Evolutionary conservation across 53 echinoderm and acorn worm genomes (phyloP), one percentile per base, ranked within the genome.

Genomic region (Glandiceps talaboti): DNA sequence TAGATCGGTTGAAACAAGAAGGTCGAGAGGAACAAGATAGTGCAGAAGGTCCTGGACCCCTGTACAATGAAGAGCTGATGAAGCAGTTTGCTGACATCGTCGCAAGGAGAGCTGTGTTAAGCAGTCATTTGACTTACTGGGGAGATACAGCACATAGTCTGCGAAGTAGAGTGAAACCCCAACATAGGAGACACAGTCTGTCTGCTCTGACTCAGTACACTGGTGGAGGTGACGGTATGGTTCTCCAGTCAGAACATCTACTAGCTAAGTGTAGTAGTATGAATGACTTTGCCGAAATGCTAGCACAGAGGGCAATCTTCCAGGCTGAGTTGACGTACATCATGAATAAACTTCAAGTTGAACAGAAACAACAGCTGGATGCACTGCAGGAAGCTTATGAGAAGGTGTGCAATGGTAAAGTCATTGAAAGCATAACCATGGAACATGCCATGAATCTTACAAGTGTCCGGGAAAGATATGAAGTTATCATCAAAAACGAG

Each of bases 361-460:
- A 78, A 32, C 79, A 78, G 31, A 32, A 78, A 27, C 27, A 78
- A 32, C 31, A 26, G 79, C 79, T 32, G 32, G 6, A 32, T 25
- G 79, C 31, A 14, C 32, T 85, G 27, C 81, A 74, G 27, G 76
- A 72, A 74, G 87, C 87, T 29, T 45, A 45, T 45, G 64, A 45
- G 64, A 45, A 45, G 64, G 20, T 45, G 6, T 12, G 64, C 64
- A 45, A 45, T 45, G 64, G 64, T 20, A 45, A 45, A 20, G 82
- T 84, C 28, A 81, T 92, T 29, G 92, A 89, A 73, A 85, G 83
- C 33, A 83, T 90, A 33, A 81, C 89, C 31, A 73, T 89, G 0
- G 92, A 90, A 33, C 92, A 92, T 83, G 85, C 92, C 30, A 80
- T 83, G 76, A 92, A 89, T 45, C 80, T 90, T 27, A 79, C 89